Evolutionary conservation across 2,113 vertebrate species (phyloP), one percentile per base, ranked within the genome.

Genomic region (Agelaius tricolor): DNA sequence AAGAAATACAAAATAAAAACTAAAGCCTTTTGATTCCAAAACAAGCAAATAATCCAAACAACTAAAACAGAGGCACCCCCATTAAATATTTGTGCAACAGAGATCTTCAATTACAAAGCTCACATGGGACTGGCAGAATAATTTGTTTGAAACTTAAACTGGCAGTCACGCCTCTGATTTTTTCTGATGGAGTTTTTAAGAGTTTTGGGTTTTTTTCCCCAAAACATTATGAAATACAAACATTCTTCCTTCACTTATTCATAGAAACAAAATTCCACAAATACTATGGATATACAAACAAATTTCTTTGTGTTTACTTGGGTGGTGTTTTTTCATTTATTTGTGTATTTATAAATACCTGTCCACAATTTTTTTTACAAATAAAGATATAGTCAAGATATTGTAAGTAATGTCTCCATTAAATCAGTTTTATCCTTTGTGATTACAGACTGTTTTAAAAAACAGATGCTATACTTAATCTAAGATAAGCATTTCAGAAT

Each of bases 71-170:
- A 93, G 55, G 6, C 37, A 86, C 19, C 14, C 13, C 58, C 20
- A 65, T 33, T 74, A 94, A 81, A 89, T 75, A 91, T 96, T 79
- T 82, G 41, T 39, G 18, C 33, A 89, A 54, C 74, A 73, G 65
- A 95, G 26, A 84, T 86, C 96, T 97, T 97, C 41, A 86, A 6
- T 76, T 92, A 94, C 17, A 63, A 94, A 96, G n/a, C 11, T 96
- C 84, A 82, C 11, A 24, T 65, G 67, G 61, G 90, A 91, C 24
- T 85, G 30, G 65, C 61, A 91, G 66, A 96, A 26, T 89, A 94
- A 95, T 97, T 95, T 97, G 87, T 93, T 91, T 93, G 82, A 97
- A 97, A 96, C 43, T 93, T 95, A 92, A 95, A 95, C 59, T 55
- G 82, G 79, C 65, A 95, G 59, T 84, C 94, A 71, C 6, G 57